Conservation (phyloP, 2,888 invertebrate genomes). For the Macrosiphum euphorbiae region DNA sequence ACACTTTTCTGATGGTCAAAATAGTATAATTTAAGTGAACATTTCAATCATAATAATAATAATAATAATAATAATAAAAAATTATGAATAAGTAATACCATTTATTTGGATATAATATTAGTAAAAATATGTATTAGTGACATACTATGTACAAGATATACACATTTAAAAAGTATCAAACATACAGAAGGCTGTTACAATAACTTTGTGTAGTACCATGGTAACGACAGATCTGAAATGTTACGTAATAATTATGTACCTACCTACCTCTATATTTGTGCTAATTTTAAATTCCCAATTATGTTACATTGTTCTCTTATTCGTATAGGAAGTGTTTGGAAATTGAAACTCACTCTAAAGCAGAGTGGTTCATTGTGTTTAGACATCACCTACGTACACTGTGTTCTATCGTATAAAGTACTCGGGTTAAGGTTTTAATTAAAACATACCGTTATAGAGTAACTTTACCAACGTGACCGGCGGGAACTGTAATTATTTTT, state of each 20-base stretch:
- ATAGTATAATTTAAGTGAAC: neutral
- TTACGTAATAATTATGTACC: neutral
- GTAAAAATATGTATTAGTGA: neutral
- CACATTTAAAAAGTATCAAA: neutral
- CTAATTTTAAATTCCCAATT: conserved; percentile 18
- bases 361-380: neutral
- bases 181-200: neutral
- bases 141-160: neutral
- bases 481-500: conserved; percentile 44
- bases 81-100: neutral
- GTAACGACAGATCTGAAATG: neutral
- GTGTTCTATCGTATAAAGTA: neutral
- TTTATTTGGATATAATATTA: neutral
- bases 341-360: conserved; percentile 25
- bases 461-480: conserved; percentile 36
- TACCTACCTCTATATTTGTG: neutral
- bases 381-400: neutral
- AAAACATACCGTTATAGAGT: conserved; percentile 40
- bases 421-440: conserved; percentile 54
- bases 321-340: neutral
- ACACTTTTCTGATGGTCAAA: neutral
- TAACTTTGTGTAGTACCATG: neutral
- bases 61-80: neutral
- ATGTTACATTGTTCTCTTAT: conserved; percentile 13
- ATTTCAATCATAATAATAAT: neutral